Evolutionary conservation across 2,113 vertebrate genomes (phyloP).

Genomic region (Diadophis punctatus): DNA sequence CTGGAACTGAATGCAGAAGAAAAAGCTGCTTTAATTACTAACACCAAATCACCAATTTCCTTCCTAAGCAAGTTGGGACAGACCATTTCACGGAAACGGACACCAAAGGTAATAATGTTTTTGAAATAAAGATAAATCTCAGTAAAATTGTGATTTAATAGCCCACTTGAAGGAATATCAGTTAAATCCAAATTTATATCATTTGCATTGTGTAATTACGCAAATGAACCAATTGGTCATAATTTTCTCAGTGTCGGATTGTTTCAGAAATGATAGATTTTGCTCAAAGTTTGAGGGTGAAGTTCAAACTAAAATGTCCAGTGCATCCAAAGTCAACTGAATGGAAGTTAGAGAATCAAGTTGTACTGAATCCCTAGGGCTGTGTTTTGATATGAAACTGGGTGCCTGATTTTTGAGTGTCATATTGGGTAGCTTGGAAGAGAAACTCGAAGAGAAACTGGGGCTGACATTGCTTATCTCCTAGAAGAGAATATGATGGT

Average conservation of each 20-base stretch:
- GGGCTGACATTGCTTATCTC: not conserved
- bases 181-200: not conserved
- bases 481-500: not conserved
- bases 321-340: not conserved
- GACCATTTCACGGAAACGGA: constrained; percentile 93
- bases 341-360: not conserved
- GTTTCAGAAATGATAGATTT: not conserved
- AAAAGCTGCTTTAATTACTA: constrained; percentile 84
- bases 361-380: not conserved
- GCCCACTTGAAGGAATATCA: not conserved
- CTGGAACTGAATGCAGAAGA: constrained; percentile 89
- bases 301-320: not conserved
- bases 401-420: not conserved
- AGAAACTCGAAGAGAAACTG: not conserved
- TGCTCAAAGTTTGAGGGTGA: not conserved
- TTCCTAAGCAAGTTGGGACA: constrained; percentile 97
- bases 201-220: not conserved
- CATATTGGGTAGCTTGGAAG: not conserved
- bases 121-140: not conserved
- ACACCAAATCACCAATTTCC: constrained; percentile 94
- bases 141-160: not conserved
- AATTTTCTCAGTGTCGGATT: not conserved
- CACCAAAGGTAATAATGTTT: constrained; percentile 79
- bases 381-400: not conserved
- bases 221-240: not conserved